Evolutionary conservation across 2,113 vertebrate species (phyloP), one percentile per base, ranked within the genome.

Genomic region (Microtus montanus): DNA sequence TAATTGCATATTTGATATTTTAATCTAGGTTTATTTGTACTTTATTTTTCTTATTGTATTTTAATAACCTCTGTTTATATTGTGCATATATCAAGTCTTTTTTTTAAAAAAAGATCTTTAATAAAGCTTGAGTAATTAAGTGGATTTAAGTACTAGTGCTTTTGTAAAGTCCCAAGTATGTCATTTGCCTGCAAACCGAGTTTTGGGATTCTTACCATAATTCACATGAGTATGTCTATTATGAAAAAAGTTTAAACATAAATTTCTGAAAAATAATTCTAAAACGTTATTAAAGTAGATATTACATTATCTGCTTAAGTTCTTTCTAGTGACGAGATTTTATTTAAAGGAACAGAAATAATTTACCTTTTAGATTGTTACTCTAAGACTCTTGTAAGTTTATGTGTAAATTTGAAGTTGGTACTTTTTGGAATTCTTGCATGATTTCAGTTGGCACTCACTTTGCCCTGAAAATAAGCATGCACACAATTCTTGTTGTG

Each of bases 31-130:
- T 14, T 19, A 86, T 8, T 17, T 92, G 35, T 89, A 30, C 80
- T 93, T 68, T 64, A 93, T 95, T 93, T 94, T 97, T 93, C 61
- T 94, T 92, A 2, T 11, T 96, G 19, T 28, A 85, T 94, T 96
- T 91, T 47, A 89, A 0, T 82, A 87, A 64, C n/a, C 14, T 94
- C 93, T 89, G 38, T 64, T 95, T 89, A 91, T 3, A 33, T 78
- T 8, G 49, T 85, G 14, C 12, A 52, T 88, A 54, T 24, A 41
- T 64, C 52, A 52, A 70, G 84, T 49, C 49, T 22, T 26, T 47
- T 47, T 91, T 68, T 92, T 70, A 20, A 5, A 54, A 54, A 58
- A 63, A 89, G 28, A 28, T 61, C 6, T 68, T 92, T 71, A 38
- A 41, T 68, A 79, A 82, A 94, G 30, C 47, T 87, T 85, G 66